These are phyloP conservation scores for Nemopilema nomurai DNA, from an alignment of 30 jellyfish, hydroid and myxozoan genomes.

Conservation along the genomic window DNA sequence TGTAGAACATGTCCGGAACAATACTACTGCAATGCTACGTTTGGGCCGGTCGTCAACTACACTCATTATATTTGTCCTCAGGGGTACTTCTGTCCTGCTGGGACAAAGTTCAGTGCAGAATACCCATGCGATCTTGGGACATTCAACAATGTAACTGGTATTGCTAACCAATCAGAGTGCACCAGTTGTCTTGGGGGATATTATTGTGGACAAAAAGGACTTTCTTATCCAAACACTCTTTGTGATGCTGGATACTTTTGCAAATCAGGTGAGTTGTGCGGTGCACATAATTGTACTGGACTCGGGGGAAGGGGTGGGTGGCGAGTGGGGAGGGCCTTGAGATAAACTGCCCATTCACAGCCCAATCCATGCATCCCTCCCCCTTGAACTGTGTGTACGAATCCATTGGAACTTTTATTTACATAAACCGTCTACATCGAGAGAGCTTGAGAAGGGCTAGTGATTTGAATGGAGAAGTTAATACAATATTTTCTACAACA, in stretches of 20 bases:
- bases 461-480: too few species aligned
- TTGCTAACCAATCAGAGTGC: conserved; percentile 79
- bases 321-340: too few species aligned
- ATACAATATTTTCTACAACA: too few species aligned
- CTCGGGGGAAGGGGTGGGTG: too few species aligned
- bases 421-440: too few species aligned
- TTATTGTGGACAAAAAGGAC: conserved; percentile 92
- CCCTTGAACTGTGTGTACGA: too few species aligned
- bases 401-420: too few species aligned
- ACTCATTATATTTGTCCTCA: conserved; percentile 80
- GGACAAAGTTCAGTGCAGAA: conserved; percentile 74
- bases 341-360: too few species aligned
- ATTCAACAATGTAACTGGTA: conserved; percentile 86
- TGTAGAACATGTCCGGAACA: conserved; percentile 90
- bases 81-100: conserved; percentile 93
- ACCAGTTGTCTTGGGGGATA: conserved; percentile 91
- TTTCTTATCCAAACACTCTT: conserved; percentile 78
- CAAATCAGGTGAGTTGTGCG: conserved; percentile 70
- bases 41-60: conserved; percentile 87
- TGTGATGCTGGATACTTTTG: conserved; percentile 94
- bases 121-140: conserved; percentile 92
- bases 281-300: too few species aligned
- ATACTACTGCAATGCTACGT: conserved; percentile 89
- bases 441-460: too few species aligned
- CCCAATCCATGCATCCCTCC: too few species aligned